Percentiles rank a stretch among this genome's conserved stretches.
These are phyloP conservation scores for Corydoras maculifer DNA, from an alignment of 2,113 vertebrate species.

Conservation along the genomic window DNA sequence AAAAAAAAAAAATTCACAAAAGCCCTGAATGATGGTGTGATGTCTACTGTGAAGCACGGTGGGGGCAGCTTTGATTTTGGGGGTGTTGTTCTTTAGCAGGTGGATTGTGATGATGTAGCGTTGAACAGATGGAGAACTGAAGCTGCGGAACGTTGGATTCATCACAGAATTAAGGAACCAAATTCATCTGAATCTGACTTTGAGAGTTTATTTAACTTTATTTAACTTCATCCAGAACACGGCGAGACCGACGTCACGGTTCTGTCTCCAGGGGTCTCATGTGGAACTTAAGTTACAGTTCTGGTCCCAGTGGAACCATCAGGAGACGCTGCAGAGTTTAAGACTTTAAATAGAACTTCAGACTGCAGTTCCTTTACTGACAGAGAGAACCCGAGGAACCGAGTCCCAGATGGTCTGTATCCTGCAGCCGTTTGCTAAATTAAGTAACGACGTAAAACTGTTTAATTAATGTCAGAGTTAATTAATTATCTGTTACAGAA, in stretches of 20 bases:
- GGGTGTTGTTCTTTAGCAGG: no score
- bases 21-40: no score
- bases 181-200: no score
- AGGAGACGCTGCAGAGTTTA: not conserved
- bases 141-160: no score
- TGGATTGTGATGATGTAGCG: no score
- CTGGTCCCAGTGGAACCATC: constrained; percentile 1
- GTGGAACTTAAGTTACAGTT: constrained; percentile 7
- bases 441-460: constrained; percentile 45
- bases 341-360: not conserved
- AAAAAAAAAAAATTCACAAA: no score
- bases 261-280: not conserved
- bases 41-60: no score
- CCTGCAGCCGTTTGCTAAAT: constrained; percentile 51
- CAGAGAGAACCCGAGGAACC: constrained; percentile 11
- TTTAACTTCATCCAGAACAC: constrained; percentile 10
- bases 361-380: not conserved
- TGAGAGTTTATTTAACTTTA: not conserved
- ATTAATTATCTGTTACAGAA: constrained; percentile 35
- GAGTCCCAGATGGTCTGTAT: constrained; percentile 53
- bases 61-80: no score
- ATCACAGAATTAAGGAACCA: not conserved
- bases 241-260: not conserved
- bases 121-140: no score
- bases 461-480: constrained; percentile 48